Evolutionary conservation across 2,797 vertebrate species (phyloP).

Genomic region (Bovichtus variegatus): DNA sequence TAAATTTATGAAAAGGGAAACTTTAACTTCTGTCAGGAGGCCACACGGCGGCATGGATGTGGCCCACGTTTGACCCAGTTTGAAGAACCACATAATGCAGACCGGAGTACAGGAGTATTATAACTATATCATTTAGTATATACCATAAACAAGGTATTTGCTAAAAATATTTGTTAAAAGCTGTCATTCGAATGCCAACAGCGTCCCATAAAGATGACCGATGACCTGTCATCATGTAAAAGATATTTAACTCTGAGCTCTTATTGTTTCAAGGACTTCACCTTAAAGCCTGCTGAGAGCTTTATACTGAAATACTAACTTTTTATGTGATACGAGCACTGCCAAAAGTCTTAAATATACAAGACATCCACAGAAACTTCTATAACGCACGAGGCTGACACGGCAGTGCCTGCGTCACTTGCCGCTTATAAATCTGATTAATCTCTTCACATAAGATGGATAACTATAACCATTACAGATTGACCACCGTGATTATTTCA

Average conservation of each 20-base stretch:
- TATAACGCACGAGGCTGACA: not conserved
- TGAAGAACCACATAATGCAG: not conserved
- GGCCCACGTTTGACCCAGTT: not conserved
- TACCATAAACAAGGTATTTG: not conserved
- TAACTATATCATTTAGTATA: not conserved
- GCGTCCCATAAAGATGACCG: conserved; percentile 20
- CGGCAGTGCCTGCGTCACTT: not conserved
- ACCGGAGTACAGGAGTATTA: not conserved
- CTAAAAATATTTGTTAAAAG: conserved; percentile 4
- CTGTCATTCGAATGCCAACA: not conserved
- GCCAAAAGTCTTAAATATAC: not conserved
- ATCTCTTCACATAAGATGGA: conserved; percentile 29
- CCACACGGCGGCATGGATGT: not conserved
- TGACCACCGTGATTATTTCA: not conserved
- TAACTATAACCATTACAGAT: conserved; percentile 7
- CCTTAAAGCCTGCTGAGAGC: not conserved
- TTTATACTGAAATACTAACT: not conserved
- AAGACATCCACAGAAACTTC: not conserved
- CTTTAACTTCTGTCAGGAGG: not conserved
- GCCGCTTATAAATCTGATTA: not conserved
- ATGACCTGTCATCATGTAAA: not conserved
- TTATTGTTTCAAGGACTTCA: not conserved
- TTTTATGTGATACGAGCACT: not conserved
- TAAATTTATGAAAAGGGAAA: not conserved
- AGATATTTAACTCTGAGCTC: not conserved